These are phyloP conservation scores for Teleogryllus occipitalis DNA, from an alignment of 1,140 invertebrate species.

Conservation along the genomic window DNA sequence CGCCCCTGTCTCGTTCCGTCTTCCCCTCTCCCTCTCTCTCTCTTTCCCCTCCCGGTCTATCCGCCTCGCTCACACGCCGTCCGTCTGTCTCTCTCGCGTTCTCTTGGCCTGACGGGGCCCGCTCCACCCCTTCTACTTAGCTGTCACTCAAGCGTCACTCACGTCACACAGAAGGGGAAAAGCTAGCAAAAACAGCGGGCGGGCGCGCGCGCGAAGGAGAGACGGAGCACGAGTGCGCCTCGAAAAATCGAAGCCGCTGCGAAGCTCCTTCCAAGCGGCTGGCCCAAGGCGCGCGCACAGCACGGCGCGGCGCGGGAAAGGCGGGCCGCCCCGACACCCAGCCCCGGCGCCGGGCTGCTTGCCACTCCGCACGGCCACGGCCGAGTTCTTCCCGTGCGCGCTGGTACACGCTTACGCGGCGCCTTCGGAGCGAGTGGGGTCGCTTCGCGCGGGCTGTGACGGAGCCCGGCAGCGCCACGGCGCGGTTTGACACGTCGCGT, in stretches of 20 bases:
- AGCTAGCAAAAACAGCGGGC: conserved; percentile 14
- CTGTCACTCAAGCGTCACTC: conserved; percentile 17
- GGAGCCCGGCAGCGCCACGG: too few species aligned
- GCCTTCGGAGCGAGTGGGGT: too few species aligned
- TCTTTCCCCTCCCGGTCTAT: too few species aligned
- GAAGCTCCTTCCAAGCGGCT: background rate
- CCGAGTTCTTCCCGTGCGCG: background rate
- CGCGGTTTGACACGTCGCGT: too few species aligned
- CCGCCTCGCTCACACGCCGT: background rate
- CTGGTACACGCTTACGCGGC: background rate
- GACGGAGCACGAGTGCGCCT: background rate
- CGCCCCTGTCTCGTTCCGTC: too few species aligned
- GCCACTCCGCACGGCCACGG: background rate
- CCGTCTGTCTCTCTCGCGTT: background rate
- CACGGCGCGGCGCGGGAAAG: too few species aligned
- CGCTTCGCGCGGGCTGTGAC: too few species aligned
- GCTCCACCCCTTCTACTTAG: background rate
- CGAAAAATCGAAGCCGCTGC: conserved; percentile 18
- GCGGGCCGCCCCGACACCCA: background rate
- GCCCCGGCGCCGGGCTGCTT: too few species aligned
- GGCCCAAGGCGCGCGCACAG: too few species aligned
- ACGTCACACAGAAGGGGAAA: background rate
- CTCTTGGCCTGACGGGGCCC: background rate
- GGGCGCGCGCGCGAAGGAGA: background rate
- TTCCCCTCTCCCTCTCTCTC: too few species aligned